Conservation (phyloP, 2,113 vertebrate species). For the Canis aureus region DNA sequence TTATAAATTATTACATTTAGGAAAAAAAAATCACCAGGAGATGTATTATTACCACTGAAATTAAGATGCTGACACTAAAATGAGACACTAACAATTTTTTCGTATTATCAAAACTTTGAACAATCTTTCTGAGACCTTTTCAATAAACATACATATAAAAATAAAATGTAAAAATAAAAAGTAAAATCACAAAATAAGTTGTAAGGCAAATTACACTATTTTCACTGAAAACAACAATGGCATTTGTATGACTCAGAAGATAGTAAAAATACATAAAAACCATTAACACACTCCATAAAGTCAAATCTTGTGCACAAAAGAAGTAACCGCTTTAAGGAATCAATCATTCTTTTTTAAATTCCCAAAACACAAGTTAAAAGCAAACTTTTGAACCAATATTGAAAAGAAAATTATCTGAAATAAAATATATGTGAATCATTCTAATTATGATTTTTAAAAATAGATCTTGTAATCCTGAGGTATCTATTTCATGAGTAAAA, state of each 20-base stretch:
- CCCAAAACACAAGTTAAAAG: slow-evolving; percentile 11
- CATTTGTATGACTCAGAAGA: not conserved
- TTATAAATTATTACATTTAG: not conserved
- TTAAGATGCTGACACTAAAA: slow-evolving; percentile 49
- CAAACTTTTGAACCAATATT: not conserved
- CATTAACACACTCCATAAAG: not conserved
- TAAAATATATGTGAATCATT: slow-evolving; percentile 8
- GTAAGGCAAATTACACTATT: not conserved
- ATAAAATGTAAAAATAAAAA: not conserved
- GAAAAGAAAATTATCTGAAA: not conserved
- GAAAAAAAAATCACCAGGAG: not conserved
- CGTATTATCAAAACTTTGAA: slow-evolving; percentile 42
- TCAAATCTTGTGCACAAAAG: not conserved
- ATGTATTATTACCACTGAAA: not conserved
- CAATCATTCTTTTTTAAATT: slow-evolving; percentile 1
- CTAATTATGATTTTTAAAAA: slow-evolving; percentile 53
- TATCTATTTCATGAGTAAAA: slow-evolving; percentile 79
- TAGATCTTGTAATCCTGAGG: slow-evolving; percentile 82
- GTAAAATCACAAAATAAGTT: slow-evolving; percentile 27
- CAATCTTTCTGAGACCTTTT: not conserved
- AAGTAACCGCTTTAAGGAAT: not conserved
- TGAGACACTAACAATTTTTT: not conserved
- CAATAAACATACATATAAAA: not conserved
- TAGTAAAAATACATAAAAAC: not conserved
- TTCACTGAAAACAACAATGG: slow-evolving; percentile 20